Evolutionary conservation across 2,113 vertebrate genomes (phyloP), one percentile per base, ranked within the genome.

Genomic region (Lycaon pictus): DNA sequence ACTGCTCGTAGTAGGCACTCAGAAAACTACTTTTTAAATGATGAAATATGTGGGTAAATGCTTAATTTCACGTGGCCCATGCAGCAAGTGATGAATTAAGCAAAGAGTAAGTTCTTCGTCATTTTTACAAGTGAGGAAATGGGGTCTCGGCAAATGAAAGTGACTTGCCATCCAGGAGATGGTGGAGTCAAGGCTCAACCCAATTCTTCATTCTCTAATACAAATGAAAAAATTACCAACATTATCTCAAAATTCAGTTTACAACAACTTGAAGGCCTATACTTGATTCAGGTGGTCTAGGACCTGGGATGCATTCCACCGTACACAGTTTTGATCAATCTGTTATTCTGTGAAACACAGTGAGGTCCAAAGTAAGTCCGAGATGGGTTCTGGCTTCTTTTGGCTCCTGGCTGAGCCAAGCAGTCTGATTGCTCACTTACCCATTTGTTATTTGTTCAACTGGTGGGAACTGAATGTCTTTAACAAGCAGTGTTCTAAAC

Each of bases 161-260:
- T 71, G 15, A 94, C 19, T 84, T 94, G 55, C 43, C 71, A 65
- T 53, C 25, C 65, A 67, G 63, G 32, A 87, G 11, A 20, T 74
- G 32, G 48, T 20, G 3, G 35, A 67, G n/a, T n/a, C 22, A 82
- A 60, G 27, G 4, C 17, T 25, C 60, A 27, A 62, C 3, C 22
- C 43, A 91, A 65, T 60, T 87, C 48, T 51, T 82, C 23, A 16
- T 81, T 60, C 48, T 77, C n/a, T 84, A 82, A 62, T 48, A 32
- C 63, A 69, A 88, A 81, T 82, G 65, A 85, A 13, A 19, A 86
- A 93, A 67, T 12, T 60, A 35, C 37, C 69, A 90, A 56, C 32
- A 43, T 86, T 51, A 86, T 51, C 72, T 94, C 37, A 95, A 83
- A 82, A 74, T 13, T 35, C 51, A 87, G n/a, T 65, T 65, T 90